These are phyloP conservation scores for Lagria hirta DNA, from an alignment of 2,888 invertebrate species.

Conservation along the genomic window DNA sequence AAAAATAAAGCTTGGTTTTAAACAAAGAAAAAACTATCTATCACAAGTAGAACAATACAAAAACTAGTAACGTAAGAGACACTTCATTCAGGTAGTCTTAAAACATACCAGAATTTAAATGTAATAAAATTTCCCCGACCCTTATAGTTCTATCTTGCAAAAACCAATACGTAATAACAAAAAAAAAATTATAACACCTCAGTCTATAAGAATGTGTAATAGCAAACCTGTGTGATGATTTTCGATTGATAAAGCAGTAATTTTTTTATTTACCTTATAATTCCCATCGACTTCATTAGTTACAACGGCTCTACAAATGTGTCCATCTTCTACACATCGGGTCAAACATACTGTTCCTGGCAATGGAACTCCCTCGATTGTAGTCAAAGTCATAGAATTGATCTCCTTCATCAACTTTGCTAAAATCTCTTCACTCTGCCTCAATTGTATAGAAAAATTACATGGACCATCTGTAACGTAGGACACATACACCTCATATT, in stretches of 20 bases:
- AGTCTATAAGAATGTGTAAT: neutral
- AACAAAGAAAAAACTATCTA: too few species aligned
- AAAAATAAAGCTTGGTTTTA: too few species aligned
- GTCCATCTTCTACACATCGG: slow-evolving; percentile 67
- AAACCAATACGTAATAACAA: too few species aligned
- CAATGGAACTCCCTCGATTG: slow-evolving; percentile 67
- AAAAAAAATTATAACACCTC: slow-evolving; percentile 7
- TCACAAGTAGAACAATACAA: too few species aligned
- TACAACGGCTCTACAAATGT: slow-evolving; percentile 75
- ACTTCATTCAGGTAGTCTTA: too few species aligned
- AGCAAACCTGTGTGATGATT: neutral
- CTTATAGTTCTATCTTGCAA: too few species aligned
- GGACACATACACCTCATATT: slow-evolving; percentile 71
- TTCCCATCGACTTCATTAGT: slow-evolving; percentile 70
- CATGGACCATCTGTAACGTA: slow-evolving; percentile 79
- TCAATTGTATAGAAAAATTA: slow-evolving; percentile 74
- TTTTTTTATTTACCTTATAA: slow-evolving; percentile 65
- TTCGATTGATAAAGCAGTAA: too few species aligned
- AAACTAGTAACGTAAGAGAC: too few species aligned
- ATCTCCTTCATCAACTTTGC: slow-evolving; percentile 73
- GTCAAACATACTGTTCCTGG: slow-evolving; percentile 79
- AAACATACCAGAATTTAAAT: too few species aligned
- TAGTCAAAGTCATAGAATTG: slow-evolving; percentile 63
- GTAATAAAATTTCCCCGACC: too few species aligned
- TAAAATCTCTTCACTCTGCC: slow-evolving; percentile 61